These are phyloP conservation scores for Ranitomeya variabilis DNA, from an alignment of 2,113 vertebrate species.

Conservation along the genomic window DNA sequence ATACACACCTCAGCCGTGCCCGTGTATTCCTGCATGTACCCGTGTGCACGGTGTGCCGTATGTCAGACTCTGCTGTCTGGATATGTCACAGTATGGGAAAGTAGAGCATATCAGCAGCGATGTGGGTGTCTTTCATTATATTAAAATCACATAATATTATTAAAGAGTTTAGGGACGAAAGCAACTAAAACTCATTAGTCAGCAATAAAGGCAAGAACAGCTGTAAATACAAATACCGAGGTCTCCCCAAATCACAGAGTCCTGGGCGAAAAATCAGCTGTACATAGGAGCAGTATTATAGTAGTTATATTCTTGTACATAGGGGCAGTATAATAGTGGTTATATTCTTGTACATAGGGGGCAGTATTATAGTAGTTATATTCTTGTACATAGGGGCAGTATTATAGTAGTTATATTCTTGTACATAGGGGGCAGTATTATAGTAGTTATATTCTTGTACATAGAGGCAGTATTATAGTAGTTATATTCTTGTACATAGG, in stretches of 20 bases:
- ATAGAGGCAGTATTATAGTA: background rate
- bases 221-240: background rate
- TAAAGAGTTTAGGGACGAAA: background rate
- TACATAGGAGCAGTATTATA: background rate
- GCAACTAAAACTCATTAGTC: background rate
- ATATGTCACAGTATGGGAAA: background rate
- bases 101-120: background rate
- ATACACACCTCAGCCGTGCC: no score
- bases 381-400: background rate
- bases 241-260: background rate
- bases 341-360: background rate
- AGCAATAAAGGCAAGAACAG: background rate
- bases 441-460: background rate
- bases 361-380: conserved; percentile 1
- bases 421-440: background rate
- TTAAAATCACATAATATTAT: background rate
- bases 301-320: background rate
- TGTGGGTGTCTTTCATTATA: no score
- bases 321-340: background rate
- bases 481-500: conserved; percentile 4
- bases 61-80: no score
- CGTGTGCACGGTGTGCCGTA: no score
- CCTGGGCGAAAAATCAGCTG: background rate
- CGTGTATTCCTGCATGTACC: no score
- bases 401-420: background rate